These are phyloP conservation scores for Sturmia bella DNA, from an alignment of 2,888 invertebrate species.

Conservation along the genomic window DNA sequence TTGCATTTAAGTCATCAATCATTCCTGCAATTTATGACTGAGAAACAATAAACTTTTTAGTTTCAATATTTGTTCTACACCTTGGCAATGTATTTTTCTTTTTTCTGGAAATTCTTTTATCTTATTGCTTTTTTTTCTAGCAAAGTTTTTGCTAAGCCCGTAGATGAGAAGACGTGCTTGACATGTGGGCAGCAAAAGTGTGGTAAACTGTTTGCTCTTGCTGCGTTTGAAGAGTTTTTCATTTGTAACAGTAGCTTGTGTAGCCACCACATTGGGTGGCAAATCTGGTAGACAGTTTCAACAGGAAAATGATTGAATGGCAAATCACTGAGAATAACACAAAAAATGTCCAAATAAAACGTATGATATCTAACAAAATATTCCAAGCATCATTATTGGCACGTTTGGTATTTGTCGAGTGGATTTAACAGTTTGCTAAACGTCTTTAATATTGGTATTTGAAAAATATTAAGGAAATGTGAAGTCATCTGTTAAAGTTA, in stretches of 20 bases:
- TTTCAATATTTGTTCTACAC: constrained; percentile 57
- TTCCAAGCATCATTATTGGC: constrained; percentile 68
- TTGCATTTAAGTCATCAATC: constrained; percentile 63
- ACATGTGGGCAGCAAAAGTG: constrained; percentile 40
- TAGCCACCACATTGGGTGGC: background rate
- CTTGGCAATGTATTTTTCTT: background rate
- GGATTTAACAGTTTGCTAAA: constrained; percentile 53
- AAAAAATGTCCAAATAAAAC: constrained; percentile 27
- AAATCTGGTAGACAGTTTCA: background rate
- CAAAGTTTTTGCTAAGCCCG: background rate
- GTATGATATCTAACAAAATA: constrained; percentile 66
- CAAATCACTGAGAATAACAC: background rate
- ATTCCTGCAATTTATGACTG: constrained; percentile 61
- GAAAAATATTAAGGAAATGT: constrained; percentile 33
- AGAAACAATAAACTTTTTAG: constrained; percentile 28
- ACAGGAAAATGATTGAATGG: background rate
- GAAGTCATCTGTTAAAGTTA: too few species aligned
- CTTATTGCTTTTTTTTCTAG: background rate
- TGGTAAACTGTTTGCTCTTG: constrained; percentile 51
- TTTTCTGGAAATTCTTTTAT: background rate
- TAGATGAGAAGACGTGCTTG: background rate
- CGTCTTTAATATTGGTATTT: constrained; percentile 52
- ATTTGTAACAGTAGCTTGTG: constrained; percentile 27
- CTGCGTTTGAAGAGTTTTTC: constrained; percentile 34
- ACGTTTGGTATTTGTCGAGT: constrained; percentile 69